phyloP scores from a whole-genome alignment of 2,888 invertebrate species.

The Beris chalybata region DNA sequence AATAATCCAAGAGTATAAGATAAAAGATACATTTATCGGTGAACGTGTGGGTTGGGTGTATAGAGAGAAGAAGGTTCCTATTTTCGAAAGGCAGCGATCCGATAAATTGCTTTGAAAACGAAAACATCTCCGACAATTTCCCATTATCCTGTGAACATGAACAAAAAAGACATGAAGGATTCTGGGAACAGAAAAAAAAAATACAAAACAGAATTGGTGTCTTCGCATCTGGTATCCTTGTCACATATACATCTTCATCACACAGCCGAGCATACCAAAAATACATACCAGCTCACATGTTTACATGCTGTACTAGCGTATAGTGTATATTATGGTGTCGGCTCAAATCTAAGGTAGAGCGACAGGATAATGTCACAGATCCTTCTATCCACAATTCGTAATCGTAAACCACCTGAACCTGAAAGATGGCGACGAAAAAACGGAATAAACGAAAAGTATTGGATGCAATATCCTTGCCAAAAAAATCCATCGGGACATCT shows the following conservation, averaged over 20 bases:
- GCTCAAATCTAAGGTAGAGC: no score
- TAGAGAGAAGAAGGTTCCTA: conserved; percentile 19
- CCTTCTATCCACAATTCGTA: conserved; percentile 22
- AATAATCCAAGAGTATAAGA: conserved; percentile 14
- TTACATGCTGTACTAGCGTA: no score
- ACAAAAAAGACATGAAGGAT: conserved; percentile 23
- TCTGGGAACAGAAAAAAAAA: conserved; percentile 5
- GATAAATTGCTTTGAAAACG: conserved; percentile 34
- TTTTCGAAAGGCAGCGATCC: conserved; percentile 31
- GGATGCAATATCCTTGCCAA: neutral
- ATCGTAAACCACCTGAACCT: conserved; percentile 9
- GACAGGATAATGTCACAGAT: conserved; percentile 13
- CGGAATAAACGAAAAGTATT: neutral
- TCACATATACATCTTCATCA: neutral
- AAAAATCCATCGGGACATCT: neutral
- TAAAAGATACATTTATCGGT: conserved; percentile 15
- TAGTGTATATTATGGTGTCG: no score
- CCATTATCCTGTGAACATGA: conserved; percentile 29
- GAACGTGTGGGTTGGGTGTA: neutral
- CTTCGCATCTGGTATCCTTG: conserved; percentile 14
- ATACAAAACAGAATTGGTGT: neutral
- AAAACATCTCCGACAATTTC: conserved; percentile 34
- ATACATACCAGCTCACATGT: no score
- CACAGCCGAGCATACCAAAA: no score
- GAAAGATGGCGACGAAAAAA: neutral